Evolutionary conservation across 2,113 vertebrate species (phyloP).

Genomic region (Neoarius graeffei): DNA sequence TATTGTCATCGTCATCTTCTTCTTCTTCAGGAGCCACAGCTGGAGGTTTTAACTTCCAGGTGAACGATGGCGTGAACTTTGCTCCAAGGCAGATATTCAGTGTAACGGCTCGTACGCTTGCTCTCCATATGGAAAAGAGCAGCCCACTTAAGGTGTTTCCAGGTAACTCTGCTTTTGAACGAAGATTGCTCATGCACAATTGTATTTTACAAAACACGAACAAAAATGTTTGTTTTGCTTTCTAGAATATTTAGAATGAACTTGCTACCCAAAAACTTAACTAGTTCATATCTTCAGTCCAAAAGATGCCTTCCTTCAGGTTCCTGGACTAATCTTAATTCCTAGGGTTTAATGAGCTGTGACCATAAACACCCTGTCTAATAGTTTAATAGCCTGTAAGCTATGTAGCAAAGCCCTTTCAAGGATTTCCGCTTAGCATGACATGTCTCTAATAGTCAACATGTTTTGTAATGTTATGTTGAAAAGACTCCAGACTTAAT

Average conservation of each 20-base stretch:
- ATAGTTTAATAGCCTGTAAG: not conserved
- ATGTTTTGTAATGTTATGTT: constrained; percentile 11
- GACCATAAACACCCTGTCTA: not conserved
- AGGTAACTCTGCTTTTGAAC: constrained; percentile 69
- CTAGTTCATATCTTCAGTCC: not conserved
- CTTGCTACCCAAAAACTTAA: not conserved
- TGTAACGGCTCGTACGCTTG: constrained; percentile 76
- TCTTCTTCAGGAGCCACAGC: constrained; percentile 79
- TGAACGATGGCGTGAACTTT: constrained; percentile 89
- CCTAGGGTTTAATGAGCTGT: too few relatives aligned
- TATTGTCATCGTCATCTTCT: not conserved
- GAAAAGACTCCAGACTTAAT: constrained; percentile 40
- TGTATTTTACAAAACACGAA: not conserved
- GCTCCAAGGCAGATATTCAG: constrained; percentile 85
- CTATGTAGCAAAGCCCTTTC: constrained; percentile 20
- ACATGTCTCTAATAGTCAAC: constrained; percentile 2
- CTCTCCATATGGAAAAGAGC: constrained; percentile 80
- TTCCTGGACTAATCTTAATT: not conserved
- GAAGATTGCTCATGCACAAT: not conserved
- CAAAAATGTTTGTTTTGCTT: not conserved
- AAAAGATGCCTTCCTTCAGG: not conserved
- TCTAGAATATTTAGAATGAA: not conserved
- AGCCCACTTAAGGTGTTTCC: constrained; percentile 81
- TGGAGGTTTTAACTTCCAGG: constrained; percentile 89
- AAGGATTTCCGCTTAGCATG: constrained; percentile 6